Conservation (phyloP, 2,888 invertebrate species). For the Empis livida region DNA sequence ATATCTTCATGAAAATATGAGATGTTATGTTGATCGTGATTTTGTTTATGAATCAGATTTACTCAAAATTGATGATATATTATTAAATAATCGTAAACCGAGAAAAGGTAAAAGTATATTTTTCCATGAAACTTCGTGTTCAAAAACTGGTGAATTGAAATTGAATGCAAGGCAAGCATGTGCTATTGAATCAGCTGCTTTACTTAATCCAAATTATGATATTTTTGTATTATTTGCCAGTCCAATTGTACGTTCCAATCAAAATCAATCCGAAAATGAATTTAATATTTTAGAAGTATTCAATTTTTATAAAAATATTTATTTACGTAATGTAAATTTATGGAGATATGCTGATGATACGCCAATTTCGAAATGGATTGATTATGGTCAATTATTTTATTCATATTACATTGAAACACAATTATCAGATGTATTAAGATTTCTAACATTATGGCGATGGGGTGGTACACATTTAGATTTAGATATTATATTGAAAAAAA, state of each 20-base stretch:
- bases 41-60: background rate
- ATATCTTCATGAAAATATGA: no score
- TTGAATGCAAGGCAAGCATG: constrained; percentile 31
- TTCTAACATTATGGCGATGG: constrained; percentile 49
- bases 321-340: constrained; percentile 26
- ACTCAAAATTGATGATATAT: constrained; percentile 16
- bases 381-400: constrained; percentile 21
- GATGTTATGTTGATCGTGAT: background rate
- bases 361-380: constrained; percentile 28
- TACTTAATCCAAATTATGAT: constrained; percentile 27
- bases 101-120: constrained; percentile 27
- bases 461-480: constrained; percentile 67
- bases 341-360: constrained; percentile 27
- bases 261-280: constrained; percentile 18
- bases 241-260: no score
- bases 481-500: constrained; percentile 54
- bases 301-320: constrained; percentile 28
- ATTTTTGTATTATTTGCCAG: constrained; percentile 30
- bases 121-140: constrained; percentile 34
- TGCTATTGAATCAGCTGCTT: constrained; percentile 32
- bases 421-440: constrained; percentile 27
- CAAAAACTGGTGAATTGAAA: background rate
- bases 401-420: constrained; percentile 26
- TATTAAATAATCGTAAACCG: constrained; percentile 22
- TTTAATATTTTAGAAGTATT: constrained; percentile 4